Conservation (phyloP, 64 coral and sea anemone genomes). For the Hydrozoanthus tunicans region DNA sequence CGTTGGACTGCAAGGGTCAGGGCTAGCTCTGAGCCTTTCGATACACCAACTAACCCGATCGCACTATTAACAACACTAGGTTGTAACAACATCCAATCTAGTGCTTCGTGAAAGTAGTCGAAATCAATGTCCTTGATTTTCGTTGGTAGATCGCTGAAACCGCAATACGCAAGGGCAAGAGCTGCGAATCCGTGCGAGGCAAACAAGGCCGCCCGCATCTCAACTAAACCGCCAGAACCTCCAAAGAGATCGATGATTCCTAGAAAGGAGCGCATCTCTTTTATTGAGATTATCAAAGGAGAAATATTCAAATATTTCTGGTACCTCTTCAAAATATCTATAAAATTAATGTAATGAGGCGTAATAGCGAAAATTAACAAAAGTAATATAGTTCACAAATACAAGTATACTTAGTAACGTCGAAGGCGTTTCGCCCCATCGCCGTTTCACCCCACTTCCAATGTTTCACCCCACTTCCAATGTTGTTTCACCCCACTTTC, state of each 20-base stretch:
- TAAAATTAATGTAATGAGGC: too few relatives aligned
- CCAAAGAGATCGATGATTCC: constrained; percentile 58
- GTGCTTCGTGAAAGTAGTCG: constrained; percentile 44
- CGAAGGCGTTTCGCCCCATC: too few relatives aligned
- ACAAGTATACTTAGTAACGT: too few relatives aligned
- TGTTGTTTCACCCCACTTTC: too few relatives aligned
- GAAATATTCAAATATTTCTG: too few relatives aligned
- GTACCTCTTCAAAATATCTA: too few relatives aligned
- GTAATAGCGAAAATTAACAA: too few relatives aligned
- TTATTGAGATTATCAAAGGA: too few relatives aligned
- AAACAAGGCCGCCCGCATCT: constrained; percentile 35
- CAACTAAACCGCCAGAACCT: constrained; percentile 25
- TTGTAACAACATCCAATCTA: constrained; percentile 30
- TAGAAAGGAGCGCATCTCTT: not conserved
- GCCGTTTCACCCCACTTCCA: too few relatives aligned
- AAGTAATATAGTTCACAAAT: too few relatives aligned
- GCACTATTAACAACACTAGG: not conserved
- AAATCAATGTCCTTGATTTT: not conserved
- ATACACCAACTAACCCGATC: constrained; percentile 38
- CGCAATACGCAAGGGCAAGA: constrained; percentile 21
- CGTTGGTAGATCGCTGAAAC: constrained; percentile 31
- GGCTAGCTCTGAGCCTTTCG: not conserved
- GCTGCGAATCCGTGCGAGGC: constrained; percentile 46
- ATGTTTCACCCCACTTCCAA: too few relatives aligned
- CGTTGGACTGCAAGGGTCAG: constrained; percentile 20